Conservation (phyloP, 2,888 invertebrate species). For the Brenthis daphne region DNA sequence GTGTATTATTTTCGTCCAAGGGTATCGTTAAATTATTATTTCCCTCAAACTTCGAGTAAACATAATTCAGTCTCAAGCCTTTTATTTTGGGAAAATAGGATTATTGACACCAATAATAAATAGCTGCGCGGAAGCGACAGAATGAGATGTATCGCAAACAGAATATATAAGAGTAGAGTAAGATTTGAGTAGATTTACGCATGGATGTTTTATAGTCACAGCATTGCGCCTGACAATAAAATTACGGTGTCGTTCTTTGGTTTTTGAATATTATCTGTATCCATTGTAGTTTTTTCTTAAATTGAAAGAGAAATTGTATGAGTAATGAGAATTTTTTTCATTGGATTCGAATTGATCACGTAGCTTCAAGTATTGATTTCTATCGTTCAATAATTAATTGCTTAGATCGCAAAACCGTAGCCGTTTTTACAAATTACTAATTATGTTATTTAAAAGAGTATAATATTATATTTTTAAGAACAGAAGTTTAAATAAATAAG, state of each 20-base stretch:
- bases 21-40: conserved; percentile 17
- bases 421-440: no score
- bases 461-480: no score
- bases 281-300: no score
- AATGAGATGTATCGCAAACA: conserved; percentile 32
- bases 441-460: no score
- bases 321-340: no score
- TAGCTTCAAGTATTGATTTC: no score
- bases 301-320: no score
- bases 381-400: no score
- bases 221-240: neutral
- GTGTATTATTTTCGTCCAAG: conserved; percentile 24
- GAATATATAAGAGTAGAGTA: conserved; percentile 29
- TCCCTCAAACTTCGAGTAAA: conserved; percentile 25
- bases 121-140: conserved; percentile 22
- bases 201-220: conserved; percentile 3
- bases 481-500: no score
- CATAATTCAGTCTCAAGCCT: conserved; percentile 24
- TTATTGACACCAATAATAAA: conserved; percentile 31
- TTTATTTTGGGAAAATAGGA: conserved; percentile 28
- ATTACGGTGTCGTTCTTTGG: neutral
- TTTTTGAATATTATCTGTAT: neutral
- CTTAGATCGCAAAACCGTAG: no score
- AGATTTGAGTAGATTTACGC: neutral
- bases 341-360: no score